Evolutionary conservation across 2,888 invertebrate species (phyloP), one percentile per base, ranked within the genome.

Genomic region (Achlya flavicornis): DNA sequence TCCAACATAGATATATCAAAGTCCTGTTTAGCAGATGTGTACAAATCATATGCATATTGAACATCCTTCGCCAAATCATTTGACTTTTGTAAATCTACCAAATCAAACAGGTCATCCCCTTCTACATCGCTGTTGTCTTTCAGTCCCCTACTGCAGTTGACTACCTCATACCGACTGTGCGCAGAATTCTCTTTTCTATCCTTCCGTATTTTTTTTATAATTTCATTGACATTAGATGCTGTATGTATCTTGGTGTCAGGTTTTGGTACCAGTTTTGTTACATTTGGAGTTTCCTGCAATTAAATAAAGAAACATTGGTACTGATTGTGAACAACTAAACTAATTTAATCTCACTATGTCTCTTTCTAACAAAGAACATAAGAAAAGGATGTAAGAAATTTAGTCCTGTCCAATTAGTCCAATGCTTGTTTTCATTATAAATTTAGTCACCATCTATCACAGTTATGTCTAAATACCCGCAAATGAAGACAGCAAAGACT

Each of bases 1-100:
- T 94, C 92, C 71, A 94, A 73, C 89, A 91, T 89, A 8, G 85
- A 84, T 35, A 91, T 84, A 79, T 92, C 90, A 80, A 94, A 90
- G 65, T 91, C 90, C 58, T 85, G 78, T 67, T 87, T 89, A 1
- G 87, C 85, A 5, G 90, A 83, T 6, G 88, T 86, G 65, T 94
- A 94, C 61, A 94, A 66, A 71, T 94, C 94, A 71, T 93, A 94
- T 4, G 88, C 90, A 78, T 90, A 93, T 63, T 89, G 81, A 0
- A 78, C 80, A 69, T 87, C 77, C 0, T 72, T 73, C 62, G 83
- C 80, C 14, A 78, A 81, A 64, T 88, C 85, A 60, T 73, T 80
- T 2, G 77, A 74, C 48, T 80, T 86, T 61, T 80, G 81, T 62
- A 94, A 71, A 67, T 94, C 94, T 2, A 94, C 88, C 65, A 93